Conservation (phyloP, 2,113 vertebrate genomes). For the Phocoena phocoena region DNA sequence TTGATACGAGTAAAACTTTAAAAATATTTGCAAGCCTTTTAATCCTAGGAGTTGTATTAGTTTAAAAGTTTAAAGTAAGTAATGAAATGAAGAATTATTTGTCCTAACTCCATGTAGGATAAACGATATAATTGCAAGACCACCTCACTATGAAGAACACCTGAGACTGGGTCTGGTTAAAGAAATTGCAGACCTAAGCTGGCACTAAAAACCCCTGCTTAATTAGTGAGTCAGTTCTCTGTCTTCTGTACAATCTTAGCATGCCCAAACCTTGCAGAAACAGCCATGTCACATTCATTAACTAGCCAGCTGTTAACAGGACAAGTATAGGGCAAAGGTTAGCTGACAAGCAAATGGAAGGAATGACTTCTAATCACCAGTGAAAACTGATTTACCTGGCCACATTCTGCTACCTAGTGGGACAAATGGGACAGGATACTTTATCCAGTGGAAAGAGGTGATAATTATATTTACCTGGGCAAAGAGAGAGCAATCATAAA, state of each 20-base stretch:
- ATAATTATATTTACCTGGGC: background rate
- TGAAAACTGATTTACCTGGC: background rate
- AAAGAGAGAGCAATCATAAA: background rate
- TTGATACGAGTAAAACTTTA: conserved; percentile 1
- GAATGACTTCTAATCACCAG: background rate
- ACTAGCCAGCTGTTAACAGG: background rate
- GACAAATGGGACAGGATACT: background rate
- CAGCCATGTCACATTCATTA: background rate
- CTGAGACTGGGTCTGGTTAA: background rate
- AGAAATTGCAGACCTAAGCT: background rate
- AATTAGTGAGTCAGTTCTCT: background rate
- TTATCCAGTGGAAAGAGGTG: background rate
- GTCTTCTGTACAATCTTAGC: background rate
- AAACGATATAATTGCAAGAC: background rate
- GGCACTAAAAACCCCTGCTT: background rate
- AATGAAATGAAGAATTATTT: conserved; percentile 1
- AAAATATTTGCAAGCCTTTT: conserved; percentile 16
- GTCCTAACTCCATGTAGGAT: background rate
- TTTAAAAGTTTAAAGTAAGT: conserved; percentile 23
- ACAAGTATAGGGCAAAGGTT: background rate
- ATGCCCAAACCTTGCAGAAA: background rate
- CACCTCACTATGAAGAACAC: background rate
- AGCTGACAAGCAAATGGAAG: background rate
- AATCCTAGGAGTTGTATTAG: background rate
- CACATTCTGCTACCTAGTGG: background rate